These are phyloP conservation scores for Ennomos erosarius DNA, from an alignment of 2,888 invertebrate species.

Conservation along the genomic window DNA sequence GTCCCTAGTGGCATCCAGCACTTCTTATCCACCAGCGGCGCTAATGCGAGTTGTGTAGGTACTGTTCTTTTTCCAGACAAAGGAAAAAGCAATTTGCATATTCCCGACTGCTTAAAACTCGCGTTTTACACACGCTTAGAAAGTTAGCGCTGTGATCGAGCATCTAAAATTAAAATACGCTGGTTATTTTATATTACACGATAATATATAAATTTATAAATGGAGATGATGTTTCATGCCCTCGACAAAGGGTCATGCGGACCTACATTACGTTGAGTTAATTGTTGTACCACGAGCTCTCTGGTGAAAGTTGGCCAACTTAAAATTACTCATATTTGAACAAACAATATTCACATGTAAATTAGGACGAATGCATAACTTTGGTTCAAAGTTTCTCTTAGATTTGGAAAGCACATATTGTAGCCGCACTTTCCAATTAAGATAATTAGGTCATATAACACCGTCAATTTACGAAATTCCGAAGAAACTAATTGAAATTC, in stretches of 20 bases:
- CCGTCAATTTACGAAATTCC: conserved; percentile 31
- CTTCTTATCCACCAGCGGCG: conserved; percentile 51
- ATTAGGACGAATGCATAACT: conserved; percentile 66
- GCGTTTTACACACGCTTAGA: conserved; percentile 49
- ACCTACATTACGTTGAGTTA: conserved; percentile 53
- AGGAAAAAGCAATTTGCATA: conserved; percentile 62
- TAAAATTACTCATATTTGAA: conserved; percentile 74
- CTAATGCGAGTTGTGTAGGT: conserved; percentile 66
- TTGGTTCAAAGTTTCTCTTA: conserved; percentile 53
- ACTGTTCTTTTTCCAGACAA: conserved; percentile 63
- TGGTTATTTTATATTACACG: conserved; percentile 7
- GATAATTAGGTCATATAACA: conserved; percentile 27
- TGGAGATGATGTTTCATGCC: conserved; percentile 11
- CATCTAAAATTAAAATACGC: conserved; percentile 22
- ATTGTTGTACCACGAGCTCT: conserved; percentile 67
- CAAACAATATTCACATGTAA: conserved; percentile 76
- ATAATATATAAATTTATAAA: conserved; percentile 2
- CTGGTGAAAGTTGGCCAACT: conserved; percentile 76
- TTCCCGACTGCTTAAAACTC: conserved; percentile 51
- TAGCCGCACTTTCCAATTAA: conserved; percentile 31
- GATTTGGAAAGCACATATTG: conserved; percentile 27
- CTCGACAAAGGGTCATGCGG: conserved; percentile 49
- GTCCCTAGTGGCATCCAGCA: conserved; percentile 56
- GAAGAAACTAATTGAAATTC: conserved; percentile 31
- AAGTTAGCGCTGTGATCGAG: conserved; percentile 29